A percentile compares a stretch with the other conserved stretches of the same genome.
Conservation (phyloP, 1,140 invertebrate species). For the Adoxophyes honmai region DNA sequence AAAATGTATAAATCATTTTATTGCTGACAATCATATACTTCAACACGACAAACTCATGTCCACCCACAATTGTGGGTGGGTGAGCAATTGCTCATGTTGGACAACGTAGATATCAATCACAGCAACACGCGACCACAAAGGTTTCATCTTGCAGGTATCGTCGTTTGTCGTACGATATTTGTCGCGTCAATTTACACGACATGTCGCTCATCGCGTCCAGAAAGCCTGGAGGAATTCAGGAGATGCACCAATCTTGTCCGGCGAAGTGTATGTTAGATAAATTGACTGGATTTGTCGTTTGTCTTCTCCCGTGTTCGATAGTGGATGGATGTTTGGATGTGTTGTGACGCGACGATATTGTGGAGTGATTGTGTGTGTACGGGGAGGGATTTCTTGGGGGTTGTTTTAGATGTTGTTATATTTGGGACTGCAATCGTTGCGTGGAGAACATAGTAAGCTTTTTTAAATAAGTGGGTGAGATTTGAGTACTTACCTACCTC, state of each 20-base stretch:
- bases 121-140: neutral
- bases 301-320: neutral
- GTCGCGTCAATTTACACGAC: constrained; percentile 31
- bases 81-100: too few relatives aligned
- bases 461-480: too few relatives aligned
- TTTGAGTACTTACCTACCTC: too few relatives aligned
- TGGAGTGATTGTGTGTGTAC: too few relatives aligned
- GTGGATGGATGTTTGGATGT: neutral
- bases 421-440: too few relatives aligned
- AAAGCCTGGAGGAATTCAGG: constrained; percentile 55
- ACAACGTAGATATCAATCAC: neutral
- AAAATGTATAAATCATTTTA: too few relatives aligned
- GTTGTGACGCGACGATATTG: neutral
- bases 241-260: constrained; percentile 56
- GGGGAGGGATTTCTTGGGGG: too few relatives aligned
- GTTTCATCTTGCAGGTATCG: constrained; percentile 1
- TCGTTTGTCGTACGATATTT: constrained; percentile 30
- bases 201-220: constrained; percentile 38
- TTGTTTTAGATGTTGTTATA: too few relatives aligned
- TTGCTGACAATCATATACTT: too few relatives aligned
- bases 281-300: constrained; percentile 3
- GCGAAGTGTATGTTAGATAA: constrained; percentile 17
- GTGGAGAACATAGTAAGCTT: too few relatives aligned
- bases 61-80: too few relatives aligned
- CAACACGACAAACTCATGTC: too few relatives aligned